Evolutionary conservation across 35 echinoderm and acorn worm species (phyloP), one percentile per base, ranked within the genome.

Genomic region (Apostichopus japonicus): DNA sequence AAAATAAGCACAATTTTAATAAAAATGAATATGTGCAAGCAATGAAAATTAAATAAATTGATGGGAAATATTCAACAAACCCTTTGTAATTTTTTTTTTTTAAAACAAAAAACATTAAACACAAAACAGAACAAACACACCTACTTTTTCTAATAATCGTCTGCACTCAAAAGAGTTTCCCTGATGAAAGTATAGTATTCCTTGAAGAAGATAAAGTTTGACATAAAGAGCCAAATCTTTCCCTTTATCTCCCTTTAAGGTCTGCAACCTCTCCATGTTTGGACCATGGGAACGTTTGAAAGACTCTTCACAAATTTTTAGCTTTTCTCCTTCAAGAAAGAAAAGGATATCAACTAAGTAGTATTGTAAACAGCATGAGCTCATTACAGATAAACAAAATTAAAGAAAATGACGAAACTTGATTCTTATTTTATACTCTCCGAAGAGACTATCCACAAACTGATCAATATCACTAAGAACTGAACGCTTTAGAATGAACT

Each of bases 191-290:
- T 84, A 93, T 53, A 94, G 51, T 22, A 97, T 94, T 24, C 95
- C 97, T 57, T 96, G 97, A 0, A 99, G 86, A n/a, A 99, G 77
- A 84, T 95, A 93, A 25, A 99, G 93, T 53, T 93, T 91, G 16
- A 96, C 97, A 86, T 96, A 96, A 54, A 96, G 84, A 17, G 97
- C 95, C 23, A 96, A 54, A 25, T 99, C 97, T 86, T 72, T 94
- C 56, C 90, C 88, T 55, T 92, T 99, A 16, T 99, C 95, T 7
- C 97, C 97, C 80, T 99, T 99, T 16, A 99, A 65, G n/a, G 86
- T 90, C 62, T 92, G 90, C n/a, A 99, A 57, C 79, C 97, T 86
- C 89, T 96, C 95, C 84, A 99, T 90, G 83, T 96, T 93, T 13
- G 88, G 93, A 14, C 97, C 97, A 62, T 99, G 95, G 24, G 93